Percentiles rank a stretch among this genome's conserved stretches.
These are phyloP conservation scores for Pseudopleuronectes americanus DNA, from an alignment of 2,797 vertebrate species.

Conservation along the genomic window DNA sequence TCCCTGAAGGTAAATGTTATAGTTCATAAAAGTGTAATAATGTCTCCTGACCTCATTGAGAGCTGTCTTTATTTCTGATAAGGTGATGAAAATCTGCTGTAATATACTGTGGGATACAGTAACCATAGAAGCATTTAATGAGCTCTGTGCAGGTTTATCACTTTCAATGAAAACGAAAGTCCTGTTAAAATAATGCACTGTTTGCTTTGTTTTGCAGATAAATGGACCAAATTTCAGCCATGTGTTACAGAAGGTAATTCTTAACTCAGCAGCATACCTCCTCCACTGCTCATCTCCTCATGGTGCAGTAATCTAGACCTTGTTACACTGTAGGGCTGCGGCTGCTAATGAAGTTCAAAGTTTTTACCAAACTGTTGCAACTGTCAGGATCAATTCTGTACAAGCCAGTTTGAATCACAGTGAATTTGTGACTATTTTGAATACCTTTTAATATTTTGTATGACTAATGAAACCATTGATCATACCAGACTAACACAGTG, in stretches of 20 bases:
- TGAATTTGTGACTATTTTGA: no score
- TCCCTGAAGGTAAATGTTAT: neutral
- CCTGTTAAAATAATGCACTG: neutral
- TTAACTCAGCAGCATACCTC: constrained; percentile 10
- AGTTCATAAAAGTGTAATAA: neutral
- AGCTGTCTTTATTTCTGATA: neutral
- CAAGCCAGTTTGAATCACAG: no score
- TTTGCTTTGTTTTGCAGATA: neutral
- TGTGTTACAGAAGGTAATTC: no score
- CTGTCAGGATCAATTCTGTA: neutral
- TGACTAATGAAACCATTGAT: no score
- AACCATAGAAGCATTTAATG: neutral
- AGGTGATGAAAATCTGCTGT: neutral
- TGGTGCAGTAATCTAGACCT: neutral
- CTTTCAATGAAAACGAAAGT: neutral
- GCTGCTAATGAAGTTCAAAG: neutral
- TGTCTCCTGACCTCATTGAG: neutral
- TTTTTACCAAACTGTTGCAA: neutral
- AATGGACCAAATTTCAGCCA: neutral
- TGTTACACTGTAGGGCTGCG: constrained; percentile 2
- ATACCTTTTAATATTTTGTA: no score
- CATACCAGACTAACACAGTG: no score
- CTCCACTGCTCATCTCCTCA: neutral
- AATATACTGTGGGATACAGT: neutral
- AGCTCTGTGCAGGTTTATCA: neutral